Conservation (phyloP, 1,140 invertebrate genomes). For the Caerostris extrusa region DNA sequence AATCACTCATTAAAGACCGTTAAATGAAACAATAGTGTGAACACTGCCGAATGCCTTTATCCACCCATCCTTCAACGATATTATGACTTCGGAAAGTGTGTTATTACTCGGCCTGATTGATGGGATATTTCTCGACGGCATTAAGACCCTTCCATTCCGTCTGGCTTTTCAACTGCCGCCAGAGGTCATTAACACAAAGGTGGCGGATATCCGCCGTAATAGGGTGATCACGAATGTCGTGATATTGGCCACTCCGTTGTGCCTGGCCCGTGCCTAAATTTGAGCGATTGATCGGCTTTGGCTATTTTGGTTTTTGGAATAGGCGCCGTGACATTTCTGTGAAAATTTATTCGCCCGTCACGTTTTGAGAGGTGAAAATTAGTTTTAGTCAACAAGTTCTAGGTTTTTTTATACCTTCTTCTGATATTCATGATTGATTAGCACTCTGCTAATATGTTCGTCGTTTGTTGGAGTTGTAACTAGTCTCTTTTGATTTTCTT, state of each 20-base stretch:
- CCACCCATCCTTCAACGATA: constrained; percentile 26
- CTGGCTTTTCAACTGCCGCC: not conserved
- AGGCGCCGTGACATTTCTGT: not conserved
- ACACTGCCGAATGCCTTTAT: not conserved
- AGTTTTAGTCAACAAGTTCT: not conserved
- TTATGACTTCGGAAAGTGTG: constrained; percentile 52
- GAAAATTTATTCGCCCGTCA: not conserved
- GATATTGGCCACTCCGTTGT: constrained; percentile 19
- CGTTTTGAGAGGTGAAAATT: not conserved
- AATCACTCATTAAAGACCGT: constrained; percentile 19
- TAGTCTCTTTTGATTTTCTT: too few species aligned
- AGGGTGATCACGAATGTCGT: constrained; percentile 8
- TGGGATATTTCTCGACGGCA: constrained; percentile 28
- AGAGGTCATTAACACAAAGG: constrained; percentile 39
- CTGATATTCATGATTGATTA: too few species aligned
- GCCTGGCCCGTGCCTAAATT: not conserved
- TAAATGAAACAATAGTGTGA: not conserved
- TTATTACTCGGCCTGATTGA: constrained; percentile 45
- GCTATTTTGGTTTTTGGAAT: not conserved
- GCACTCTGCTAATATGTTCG: too few species aligned
- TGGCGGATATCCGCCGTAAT: constrained; percentile 42
- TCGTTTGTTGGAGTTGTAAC: too few species aligned
- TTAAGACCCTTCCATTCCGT: constrained; percentile 5
- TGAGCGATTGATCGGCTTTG: constrained; percentile 24
- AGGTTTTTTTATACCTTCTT: not conserved